Conservation (phyloP, 35 echinoderm and acorn worm genomes). For the Apostichopus californicus region DNA sequence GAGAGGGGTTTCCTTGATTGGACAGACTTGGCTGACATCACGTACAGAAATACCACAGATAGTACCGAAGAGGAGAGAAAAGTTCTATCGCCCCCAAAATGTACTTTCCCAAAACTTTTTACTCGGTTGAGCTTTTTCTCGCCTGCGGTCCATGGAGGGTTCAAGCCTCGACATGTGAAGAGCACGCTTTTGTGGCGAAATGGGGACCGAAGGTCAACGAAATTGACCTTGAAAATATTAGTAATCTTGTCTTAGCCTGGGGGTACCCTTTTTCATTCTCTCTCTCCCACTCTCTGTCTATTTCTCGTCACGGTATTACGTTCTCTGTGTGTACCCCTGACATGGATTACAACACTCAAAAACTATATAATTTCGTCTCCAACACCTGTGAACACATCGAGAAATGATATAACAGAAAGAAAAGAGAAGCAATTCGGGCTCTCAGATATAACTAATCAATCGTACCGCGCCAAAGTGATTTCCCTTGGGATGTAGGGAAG, state of each 20-base stretch:
- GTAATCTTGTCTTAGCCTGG: slow-evolving; percentile 28
- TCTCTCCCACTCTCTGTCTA: too few species aligned
- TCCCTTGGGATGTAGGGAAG: slow-evolving; percentile 34
- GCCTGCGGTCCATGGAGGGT: slow-evolving; percentile 8
- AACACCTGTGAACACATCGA: slow-evolving; percentile 38
- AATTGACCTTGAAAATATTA: slow-evolving; percentile 59
- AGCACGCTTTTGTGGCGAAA: slow-evolving; percentile 44
- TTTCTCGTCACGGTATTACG: not conserved
- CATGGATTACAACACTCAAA: slow-evolving; percentile 35
- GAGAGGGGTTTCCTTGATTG: slow-evolving; percentile 37
- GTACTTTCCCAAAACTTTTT: slow-evolving; percentile 1
- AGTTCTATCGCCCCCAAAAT: slow-evolving; percentile 59
- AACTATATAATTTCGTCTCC: not conserved
- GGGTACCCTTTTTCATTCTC: not conserved
- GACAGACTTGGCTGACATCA: not conserved
- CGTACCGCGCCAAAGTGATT: slow-evolving; percentile 10
- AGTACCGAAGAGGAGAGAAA: slow-evolving; percentile 1
- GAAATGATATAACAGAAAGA: not conserved
- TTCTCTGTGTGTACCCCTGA: slow-evolving; percentile 13
- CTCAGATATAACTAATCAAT: not conserved
- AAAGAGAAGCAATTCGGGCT: not conserved
- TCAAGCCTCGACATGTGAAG: not conserved
- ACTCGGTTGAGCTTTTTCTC: slow-evolving; percentile 2
- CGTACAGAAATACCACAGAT: slow-evolving; percentile 33
- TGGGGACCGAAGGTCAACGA: slow-evolving; percentile 37